Conservation (phyloP, 2,888 invertebrate genomes). For the Synergus gifuensis region DNA sequence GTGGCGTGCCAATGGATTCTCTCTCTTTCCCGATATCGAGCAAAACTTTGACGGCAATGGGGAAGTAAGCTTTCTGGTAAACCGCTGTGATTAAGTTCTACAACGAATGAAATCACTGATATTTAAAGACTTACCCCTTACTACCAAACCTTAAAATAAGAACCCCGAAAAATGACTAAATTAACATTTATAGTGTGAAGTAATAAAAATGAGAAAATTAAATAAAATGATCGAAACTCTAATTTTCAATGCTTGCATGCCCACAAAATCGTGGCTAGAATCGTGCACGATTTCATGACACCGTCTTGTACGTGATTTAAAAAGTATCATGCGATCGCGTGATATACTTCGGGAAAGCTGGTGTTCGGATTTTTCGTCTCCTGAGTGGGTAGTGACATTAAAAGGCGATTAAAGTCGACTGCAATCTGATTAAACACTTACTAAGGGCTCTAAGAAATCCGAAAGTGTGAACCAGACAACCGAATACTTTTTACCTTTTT, state of each 20-base stretch:
- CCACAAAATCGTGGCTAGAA: neutral
- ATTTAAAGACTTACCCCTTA: slow-evolving; percentile 59
- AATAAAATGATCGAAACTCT: neutral
- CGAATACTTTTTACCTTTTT: neutral
- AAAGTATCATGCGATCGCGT: slow-evolving; percentile 2
- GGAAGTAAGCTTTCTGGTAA: slow-evolving; percentile 61
- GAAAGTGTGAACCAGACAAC: neutral
- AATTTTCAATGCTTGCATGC: neutral
- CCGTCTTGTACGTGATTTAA: neutral
- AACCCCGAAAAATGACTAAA: neutral
- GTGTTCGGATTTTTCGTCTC: slow-evolving; percentile 1
- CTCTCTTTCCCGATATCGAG: slow-evolving; percentile 65
- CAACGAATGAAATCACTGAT: slow-evolving; percentile 57
- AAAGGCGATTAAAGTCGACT: neutral
- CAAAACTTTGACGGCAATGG: slow-evolving; percentile 59
- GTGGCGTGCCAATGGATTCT: slow-evolving; percentile 65
- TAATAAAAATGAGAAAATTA: neutral
- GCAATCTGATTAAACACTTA: slow-evolving; percentile 8
- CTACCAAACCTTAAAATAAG: slow-evolving; percentile 43
- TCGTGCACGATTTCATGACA: slow-evolving; percentile 1
- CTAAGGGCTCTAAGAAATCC: neutral
- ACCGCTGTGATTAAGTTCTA: slow-evolving; percentile 60
- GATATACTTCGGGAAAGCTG: neutral
- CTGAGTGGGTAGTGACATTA: slow-evolving; percentile 1
- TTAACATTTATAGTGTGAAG: no score